These are phyloP conservation scores for Ammodytes marinus DNA, from an alignment of 2,113 vertebrate genomes.

Conservation along the genomic window DNA sequence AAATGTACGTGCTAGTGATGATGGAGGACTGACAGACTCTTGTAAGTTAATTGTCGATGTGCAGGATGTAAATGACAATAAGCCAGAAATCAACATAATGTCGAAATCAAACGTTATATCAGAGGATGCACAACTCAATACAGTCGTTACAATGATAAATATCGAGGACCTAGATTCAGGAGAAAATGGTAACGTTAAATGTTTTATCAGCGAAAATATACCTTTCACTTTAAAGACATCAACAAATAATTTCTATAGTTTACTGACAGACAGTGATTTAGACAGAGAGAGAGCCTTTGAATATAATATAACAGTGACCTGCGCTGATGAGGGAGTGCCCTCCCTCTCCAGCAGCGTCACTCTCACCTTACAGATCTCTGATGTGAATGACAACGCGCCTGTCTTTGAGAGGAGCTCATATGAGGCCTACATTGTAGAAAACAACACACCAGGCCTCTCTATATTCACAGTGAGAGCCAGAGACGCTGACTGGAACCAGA, in stretches of 20 bases:
- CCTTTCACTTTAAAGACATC: slow-evolving; percentile 78
- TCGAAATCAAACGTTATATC: slow-evolving; percentile 66
- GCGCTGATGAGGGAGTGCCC: slow-evolving; percentile 24
- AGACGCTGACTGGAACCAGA: too few relatives aligned
- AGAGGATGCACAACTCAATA: slow-evolving; percentile 80
- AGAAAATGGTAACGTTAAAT: slow-evolving; percentile 70
- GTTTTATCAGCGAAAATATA: slow-evolving; percentile 64
- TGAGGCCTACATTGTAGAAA: too few relatives aligned
- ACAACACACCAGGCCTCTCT: too few relatives aligned
- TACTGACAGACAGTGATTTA: slow-evolving; percentile 19
- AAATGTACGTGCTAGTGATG: slow-evolving; percentile 78
- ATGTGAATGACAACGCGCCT: too few relatives aligned
- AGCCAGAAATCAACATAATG: slow-evolving; percentile 61
- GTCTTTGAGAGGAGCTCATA: too few relatives aligned
- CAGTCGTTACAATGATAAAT: slow-evolving; percentile 84
- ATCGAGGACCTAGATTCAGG: slow-evolving; percentile 48
- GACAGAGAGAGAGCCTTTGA: not conserved
- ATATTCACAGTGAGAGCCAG: too few relatives aligned
- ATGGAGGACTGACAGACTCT: slow-evolving; percentile 71
- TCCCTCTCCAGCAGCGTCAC: not conserved
- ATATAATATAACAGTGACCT: not conserved
- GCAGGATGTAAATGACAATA: slow-evolving; percentile 76
- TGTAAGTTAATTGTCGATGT: slow-evolving; percentile 81
- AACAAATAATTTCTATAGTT: slow-evolving; percentile 65
- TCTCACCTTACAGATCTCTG: too few relatives aligned